A percentile compares a stretch with the other conserved stretches of the same genome.
phyloP scores from a whole-genome alignment of 2,113 vertebrate species.

The Bombycilla garrulus region DNA sequence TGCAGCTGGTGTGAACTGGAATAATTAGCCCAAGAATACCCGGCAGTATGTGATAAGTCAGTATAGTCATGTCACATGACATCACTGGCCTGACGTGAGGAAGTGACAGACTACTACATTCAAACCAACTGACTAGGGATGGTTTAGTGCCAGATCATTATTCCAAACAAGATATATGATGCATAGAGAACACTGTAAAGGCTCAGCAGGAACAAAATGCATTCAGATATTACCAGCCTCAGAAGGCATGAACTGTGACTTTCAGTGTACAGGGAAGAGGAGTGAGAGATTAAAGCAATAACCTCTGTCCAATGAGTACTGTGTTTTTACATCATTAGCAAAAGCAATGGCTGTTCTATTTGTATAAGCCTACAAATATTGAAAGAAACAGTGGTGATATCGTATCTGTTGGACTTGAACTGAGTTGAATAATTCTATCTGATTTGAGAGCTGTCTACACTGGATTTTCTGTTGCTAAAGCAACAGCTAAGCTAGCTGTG shows the following conservation, averaged over 20 bases:
- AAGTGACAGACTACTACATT: neutral
- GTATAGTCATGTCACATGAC: neutral
- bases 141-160: neutral
- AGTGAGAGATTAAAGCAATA: neutral
- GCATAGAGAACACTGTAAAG: neutral
- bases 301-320: neutral
- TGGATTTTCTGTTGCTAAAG: slow-evolving; percentile 33
- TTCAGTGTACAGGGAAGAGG: neutral
- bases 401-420: neutral
- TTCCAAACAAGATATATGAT: neutral
- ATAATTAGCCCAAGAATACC: neutral
- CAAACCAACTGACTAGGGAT: neutral
- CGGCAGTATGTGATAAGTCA: neutral
- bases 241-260: neutral
- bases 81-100: slow-evolving; percentile 3
- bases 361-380: neutral
- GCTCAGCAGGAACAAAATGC: neutral
- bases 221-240: neutral
- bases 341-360: neutral
- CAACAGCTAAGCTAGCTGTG: neutral
- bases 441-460: neutral
- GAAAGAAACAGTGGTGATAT: neutral
- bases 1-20: neutral
- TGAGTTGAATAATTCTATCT: neutral
- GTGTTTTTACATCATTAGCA: slow-evolving; percentile 8